Percentiles rank a stretch among this genome's conserved stretches.
Evolutionary conservation across 53 echinoderm and acorn worm genomes (phyloP).

Genomic region (Echinometra lucunter): DNA sequence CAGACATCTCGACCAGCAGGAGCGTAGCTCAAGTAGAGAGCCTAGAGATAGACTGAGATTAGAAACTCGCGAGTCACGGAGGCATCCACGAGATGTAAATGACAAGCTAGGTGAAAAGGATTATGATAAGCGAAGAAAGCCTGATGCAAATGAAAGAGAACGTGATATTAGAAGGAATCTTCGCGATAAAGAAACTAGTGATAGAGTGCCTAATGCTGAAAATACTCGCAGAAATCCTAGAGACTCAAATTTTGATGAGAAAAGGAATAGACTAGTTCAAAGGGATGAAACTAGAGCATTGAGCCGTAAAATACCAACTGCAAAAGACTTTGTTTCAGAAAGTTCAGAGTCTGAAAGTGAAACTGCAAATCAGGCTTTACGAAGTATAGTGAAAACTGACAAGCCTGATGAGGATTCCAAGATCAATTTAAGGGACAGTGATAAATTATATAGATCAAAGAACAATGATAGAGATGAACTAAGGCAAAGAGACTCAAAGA

Average conservation of each 20-base stretch:
- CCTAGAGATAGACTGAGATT: not conserved
- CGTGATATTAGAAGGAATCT: not conserved
- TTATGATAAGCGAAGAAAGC: slow-evolving; percentile 2
- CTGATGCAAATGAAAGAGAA: slow-evolving; percentile 17
- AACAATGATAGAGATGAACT: not conserved
- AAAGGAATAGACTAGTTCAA: not conserved
- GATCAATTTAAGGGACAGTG: not conserved
- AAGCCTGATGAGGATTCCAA: slow-evolving; percentile 52
- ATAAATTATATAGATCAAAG: slow-evolving; percentile 20
- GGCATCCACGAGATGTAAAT: not conserved
- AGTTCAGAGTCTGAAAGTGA: slow-evolving; percentile 70
- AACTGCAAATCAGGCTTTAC: slow-evolving; percentile 59
- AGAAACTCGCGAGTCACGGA: not conserved
- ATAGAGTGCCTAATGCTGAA: not conserved
- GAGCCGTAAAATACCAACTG: slow-evolving; percentile 20
- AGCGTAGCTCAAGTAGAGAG: slow-evolving; percentile 32
- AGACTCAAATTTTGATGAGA: not conserved
- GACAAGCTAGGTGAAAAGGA: not conserved
- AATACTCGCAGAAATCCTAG: not conserved
- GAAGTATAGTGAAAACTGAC: slow-evolving; percentile 77
- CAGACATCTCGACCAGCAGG: slow-evolving; percentile 21
- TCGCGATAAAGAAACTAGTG: not conserved
- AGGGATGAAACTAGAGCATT: not conserved
- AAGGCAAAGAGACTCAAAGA: not conserved
- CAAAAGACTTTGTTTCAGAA: slow-evolving; percentile 69